phyloP scores from a whole-genome alignment of 2,113 vertebrate genomes.

The Athene noctua region DNA sequence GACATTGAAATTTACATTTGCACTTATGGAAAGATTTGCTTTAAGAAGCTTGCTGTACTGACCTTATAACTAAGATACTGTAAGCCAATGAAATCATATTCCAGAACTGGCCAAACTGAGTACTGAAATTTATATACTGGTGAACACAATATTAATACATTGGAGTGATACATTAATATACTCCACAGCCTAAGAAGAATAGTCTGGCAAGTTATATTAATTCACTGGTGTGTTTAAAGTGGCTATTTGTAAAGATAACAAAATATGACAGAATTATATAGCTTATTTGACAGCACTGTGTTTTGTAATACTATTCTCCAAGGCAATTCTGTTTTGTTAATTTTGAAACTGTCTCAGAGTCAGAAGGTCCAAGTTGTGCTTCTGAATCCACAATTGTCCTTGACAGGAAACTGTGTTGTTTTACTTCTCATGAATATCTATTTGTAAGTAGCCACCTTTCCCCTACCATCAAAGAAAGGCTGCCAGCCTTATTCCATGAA shows the following conservation, averaged over 20 bases:
- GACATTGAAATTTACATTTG: neutral
- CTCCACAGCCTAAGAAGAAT: neutral
- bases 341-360: neutral
- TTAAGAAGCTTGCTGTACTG: neutral
- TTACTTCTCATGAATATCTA: neutral
- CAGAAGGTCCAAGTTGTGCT: neutral
- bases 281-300: neutral
- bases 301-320: neutral
- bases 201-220: neutral
- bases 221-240: neutral
- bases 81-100: neutral
- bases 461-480: neutral
- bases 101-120: neutral
- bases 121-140: neutral
- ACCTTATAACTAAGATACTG: neutral
- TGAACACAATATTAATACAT: neutral
- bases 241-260: neutral
- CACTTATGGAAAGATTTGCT: neutral
- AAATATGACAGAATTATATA: neutral
- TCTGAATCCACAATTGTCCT: neutral
- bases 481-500: neutral
- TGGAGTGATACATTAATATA: neutral
- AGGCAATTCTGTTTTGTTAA: neutral
- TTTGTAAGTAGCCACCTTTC: neutral
- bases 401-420: rapidly evolving